phyloP scores from a whole-genome alignment of 2,113 vertebrate genomes.

The Epinephelus lanceolatus region DNA sequence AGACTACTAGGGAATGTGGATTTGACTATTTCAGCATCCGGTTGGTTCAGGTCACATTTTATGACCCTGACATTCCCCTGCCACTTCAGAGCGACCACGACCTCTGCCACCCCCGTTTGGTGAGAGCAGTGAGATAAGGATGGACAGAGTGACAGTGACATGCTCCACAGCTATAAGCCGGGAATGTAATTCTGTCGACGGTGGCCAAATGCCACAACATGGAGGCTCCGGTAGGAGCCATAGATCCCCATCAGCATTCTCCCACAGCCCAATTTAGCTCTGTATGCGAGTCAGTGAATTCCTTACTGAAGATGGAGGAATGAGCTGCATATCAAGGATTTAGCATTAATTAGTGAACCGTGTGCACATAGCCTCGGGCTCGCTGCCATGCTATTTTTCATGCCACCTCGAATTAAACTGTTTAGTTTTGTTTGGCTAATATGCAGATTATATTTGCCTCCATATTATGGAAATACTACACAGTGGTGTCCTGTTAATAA shows the following conservation, averaged over 20 bases:
- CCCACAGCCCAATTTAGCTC: conserved; percentile 34
- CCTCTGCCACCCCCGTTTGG: conserved; percentile 13
- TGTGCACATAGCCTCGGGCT: conserved; percentile 15
- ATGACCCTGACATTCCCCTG: conserved; percentile 62
- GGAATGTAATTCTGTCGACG: conserved; percentile 28
- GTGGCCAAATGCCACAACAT: conserved; percentile 41
- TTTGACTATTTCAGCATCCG: conserved; percentile 47
- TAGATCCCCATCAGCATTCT: conserved; percentile 25
- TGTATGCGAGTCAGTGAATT: conserved; percentile 30
- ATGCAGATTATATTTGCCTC: background rate
- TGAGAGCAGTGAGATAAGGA: conserved; percentile 29
- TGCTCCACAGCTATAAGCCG: conserved; percentile 39
- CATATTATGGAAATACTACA: background rate
- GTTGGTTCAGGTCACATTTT: conserved; percentile 44
- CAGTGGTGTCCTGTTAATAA: background rate
- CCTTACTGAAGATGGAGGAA: conserved; percentile 42
- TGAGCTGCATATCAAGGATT: conserved; percentile 62
- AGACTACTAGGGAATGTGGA: conserved; percentile 18
- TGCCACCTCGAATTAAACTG: background rate
- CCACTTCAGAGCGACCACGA: conserved; percentile 33
- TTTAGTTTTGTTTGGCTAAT: background rate
- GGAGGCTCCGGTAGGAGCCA: conserved; percentile 16
- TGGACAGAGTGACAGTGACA: conserved; percentile 66
- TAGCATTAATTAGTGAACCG: conserved; percentile 48
- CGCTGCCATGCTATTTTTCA: conserved; percentile 14